Percentiles rank a stretch among this genome's conserved stretches.
Evolutionary conservation across 2,888 invertebrate genomes (phyloP).

Genomic region (Achlya flavicornis): DNA sequence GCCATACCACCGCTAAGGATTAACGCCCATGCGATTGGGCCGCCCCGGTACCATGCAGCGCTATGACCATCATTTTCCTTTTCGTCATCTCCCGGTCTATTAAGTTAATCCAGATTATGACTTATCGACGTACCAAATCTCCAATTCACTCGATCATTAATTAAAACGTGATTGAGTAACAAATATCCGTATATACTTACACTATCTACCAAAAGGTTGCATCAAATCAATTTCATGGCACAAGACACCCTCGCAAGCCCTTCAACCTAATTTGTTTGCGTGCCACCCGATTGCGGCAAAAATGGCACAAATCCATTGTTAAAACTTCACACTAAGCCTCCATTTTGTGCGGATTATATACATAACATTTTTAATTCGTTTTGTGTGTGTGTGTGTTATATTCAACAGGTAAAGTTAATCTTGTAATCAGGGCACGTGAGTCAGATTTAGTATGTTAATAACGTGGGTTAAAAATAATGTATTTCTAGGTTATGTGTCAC

Average conservation of each 20-base stretch:
- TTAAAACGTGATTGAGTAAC: too few relatives aligned
- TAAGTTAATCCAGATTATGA: too few relatives aligned
- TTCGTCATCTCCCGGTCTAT: too few relatives aligned
- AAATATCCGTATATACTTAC: too few relatives aligned
- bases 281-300: conserved; percentile 1
- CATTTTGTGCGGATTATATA: conserved; percentile 3
- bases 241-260: conserved; percentile 2
- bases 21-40: too few relatives aligned
- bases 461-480: too few relatives aligned
- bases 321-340: conserved; percentile 2
- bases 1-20: too few relatives aligned
- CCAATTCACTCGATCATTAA: too few relatives aligned
- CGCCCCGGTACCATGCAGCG: too few relatives aligned
- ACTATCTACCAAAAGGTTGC: neutral
- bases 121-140: too few relatives aligned
- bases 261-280: conserved; percentile 1
- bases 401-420: neutral
- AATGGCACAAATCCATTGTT: neutral
- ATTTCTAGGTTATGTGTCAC: too few relatives aligned
- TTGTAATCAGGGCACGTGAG: neutral
- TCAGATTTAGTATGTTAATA: neutral
- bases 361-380: conserved; percentile 2
- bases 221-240: conserved; percentile 5
- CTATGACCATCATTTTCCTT: too few relatives aligned
- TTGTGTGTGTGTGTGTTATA: neutral